Conservation (phyloP, 35 echinoderm and acorn worm genomes). For the Strongylocentrotus purpuratus region DNA sequence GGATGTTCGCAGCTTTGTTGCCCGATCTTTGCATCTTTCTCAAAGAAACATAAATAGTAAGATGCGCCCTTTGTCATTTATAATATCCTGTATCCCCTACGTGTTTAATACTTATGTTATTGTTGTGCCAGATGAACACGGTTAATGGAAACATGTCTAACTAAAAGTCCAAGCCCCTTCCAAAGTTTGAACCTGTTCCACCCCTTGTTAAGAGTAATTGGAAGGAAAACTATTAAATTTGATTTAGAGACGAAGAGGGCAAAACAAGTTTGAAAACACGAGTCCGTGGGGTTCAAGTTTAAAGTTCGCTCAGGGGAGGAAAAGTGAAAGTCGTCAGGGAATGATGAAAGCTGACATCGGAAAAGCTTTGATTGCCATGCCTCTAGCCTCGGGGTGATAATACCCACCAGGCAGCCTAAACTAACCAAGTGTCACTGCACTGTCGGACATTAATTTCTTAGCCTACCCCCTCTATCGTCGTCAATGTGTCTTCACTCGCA, state of each 20-base stretch:
- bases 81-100: too few relatives aligned
- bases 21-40: too few relatives aligned
- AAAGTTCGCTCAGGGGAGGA: conserved; percentile 15
- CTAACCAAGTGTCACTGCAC: conserved; percentile 10
- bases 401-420: conserved; percentile 17
- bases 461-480: neutral
- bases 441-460: conserved; percentile 9
- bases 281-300: neutral
- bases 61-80: too few relatives aligned
- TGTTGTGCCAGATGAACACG: too few relatives aligned
- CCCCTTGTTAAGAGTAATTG: neutral
- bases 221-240: conserved; percentile 1
- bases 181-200: neutral
- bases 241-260: conserved; percentile 22
- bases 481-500: neutral
- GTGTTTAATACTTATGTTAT: too few relatives aligned
- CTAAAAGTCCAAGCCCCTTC: neutral
- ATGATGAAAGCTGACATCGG: conserved; percentile 16
- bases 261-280: conserved; percentile 29
- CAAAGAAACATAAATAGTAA: too few relatives aligned
- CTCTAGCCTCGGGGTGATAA: conserved; percentile 29
- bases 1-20: too few relatives aligned
- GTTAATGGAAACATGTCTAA: too few relatives aligned
- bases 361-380: conserved; percentile 13
- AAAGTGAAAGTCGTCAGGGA: conserved; percentile 38